phyloP scores from a whole-genome alignment of 2,113 vertebrate genomes.

The Marmota flaviventris region DNA sequence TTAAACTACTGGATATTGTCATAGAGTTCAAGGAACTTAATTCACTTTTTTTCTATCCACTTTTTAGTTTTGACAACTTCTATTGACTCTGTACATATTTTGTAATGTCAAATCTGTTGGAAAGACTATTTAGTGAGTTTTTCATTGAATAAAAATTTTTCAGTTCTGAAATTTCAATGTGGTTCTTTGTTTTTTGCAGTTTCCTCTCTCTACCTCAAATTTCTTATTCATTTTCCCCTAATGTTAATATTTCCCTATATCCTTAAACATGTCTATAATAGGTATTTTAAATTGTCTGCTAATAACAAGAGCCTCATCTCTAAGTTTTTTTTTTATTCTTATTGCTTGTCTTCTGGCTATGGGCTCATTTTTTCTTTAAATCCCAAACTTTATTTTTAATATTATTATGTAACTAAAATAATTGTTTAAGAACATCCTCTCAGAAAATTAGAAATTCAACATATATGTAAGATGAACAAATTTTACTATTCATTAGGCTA shows the following conservation, averaged over 20 bases:
- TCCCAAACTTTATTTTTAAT: not conserved
- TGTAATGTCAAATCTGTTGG: not conserved
- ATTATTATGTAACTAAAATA: not conserved
- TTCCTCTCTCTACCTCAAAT: not conserved
- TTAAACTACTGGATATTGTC: not conserved
- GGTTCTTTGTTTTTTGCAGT: not conserved
- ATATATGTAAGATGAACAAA: not conserved
- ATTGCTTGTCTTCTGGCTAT: not conserved
- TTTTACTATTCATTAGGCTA: not conserved
- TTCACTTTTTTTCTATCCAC: not conserved
- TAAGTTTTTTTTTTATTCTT: not conserved
- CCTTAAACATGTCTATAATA: not conserved
- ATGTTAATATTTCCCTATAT: not conserved
- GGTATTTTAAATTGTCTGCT: not conserved
- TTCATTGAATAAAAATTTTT: not conserved
- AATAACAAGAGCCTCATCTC: not conserved
- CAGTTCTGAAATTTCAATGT: not conserved
- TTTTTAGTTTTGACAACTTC: not conserved
- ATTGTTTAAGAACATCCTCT: not conserved
- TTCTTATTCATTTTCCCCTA: not conserved
- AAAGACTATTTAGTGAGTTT: not conserved
- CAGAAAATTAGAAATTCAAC: not conserved
- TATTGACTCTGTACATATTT: not conserved
- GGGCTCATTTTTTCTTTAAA: not conserved
- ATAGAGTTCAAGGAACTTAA: not conserved